A percentile compares a stretch with the other conserved stretches of the same genome.
Evolutionary conservation across 1,140 invertebrate genomes (phyloP).

Genomic region (Epicauta chinensis): DNA sequence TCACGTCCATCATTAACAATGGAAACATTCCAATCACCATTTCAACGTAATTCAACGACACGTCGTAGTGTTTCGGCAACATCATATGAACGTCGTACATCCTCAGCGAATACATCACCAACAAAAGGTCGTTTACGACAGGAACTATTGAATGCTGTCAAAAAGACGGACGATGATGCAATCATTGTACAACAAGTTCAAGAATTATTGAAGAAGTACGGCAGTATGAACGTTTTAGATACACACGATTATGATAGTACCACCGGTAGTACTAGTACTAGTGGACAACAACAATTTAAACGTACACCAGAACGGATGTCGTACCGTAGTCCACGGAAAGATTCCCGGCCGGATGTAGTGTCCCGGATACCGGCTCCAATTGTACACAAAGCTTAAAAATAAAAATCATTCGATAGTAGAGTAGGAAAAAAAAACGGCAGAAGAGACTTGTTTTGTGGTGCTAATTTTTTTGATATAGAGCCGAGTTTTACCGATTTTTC

Average conservation of each 20-base stretch:
- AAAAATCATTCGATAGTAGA: too few species aligned
- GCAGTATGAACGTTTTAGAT: conserved; percentile 49
- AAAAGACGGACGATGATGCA: conserved; percentile 60
- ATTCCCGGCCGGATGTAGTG: conserved; percentile 45
- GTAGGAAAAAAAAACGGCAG: too few species aligned
- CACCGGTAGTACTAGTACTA: not conserved
- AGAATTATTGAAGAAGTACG: conserved; percentile 59
- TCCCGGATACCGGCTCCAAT: conserved; percentile 52
- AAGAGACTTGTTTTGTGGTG: too few species aligned
- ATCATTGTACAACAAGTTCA: conserved; percentile 65
- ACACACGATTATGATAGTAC: conserved; percentile 41
- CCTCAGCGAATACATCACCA: conserved; percentile 54
- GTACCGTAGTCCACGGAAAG: conserved; percentile 49
- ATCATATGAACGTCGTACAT: conserved; percentile 49
- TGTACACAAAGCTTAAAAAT: not conserved
- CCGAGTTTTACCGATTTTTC: too few species aligned
- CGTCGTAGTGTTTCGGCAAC: conserved; percentile 56
- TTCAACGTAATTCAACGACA: conserved; percentile 54
- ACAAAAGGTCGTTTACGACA: conserved; percentile 63
- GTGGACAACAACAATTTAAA: conserved; percentile 8
- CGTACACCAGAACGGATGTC: conserved; percentile 38
- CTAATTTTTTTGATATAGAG: too few species aligned
- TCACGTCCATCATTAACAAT: conserved; percentile 54
- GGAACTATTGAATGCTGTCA: conserved; percentile 62
- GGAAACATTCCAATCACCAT: conserved; percentile 62